Percentiles rank a stretch among this genome's conserved stretches.
Conservation (phyloP, 2,113 vertebrate species). For the Oncorhynchus gorbuscha region DNA sequence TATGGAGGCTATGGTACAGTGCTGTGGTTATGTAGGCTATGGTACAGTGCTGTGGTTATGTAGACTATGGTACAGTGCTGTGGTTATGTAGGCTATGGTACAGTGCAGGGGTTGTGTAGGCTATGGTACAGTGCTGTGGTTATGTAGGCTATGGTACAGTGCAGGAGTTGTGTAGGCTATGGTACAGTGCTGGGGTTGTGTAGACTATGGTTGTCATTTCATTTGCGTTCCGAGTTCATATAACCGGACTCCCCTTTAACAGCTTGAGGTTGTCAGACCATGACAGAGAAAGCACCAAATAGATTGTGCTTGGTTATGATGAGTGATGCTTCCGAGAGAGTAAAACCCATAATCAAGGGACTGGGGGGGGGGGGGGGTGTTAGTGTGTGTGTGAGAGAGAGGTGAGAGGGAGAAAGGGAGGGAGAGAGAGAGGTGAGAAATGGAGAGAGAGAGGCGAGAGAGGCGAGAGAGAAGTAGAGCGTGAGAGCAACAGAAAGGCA, state of each 20-base stretch:
- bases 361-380: background rate
- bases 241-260: conserved; percentile 19
- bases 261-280: conserved; percentile 41
- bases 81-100: too few relatives aligned
- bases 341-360: conserved; percentile 32
- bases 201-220: background rate
- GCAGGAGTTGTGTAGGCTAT: background rate
- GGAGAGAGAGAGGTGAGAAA: background rate
- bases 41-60: too few relatives aligned
- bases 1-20: too few relatives aligned
- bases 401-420: conserved; percentile 27
- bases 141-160: background rate
- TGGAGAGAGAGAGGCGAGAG: background rate
- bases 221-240: conserved; percentile 15
- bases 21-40: too few relatives aligned
- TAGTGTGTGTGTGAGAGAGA: conserved; percentile 6
- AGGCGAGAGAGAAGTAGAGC: background rate
- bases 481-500: background rate
- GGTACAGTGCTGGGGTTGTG: background rate
- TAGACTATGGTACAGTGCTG: too few relatives aligned
- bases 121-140: too few relatives aligned
- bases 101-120: too few relatives aligned
- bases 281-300: conserved; percentile 35
- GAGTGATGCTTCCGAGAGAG: conserved; percentile 35
- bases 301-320: conserved; percentile 32